Evolutionary conservation across 1,140 invertebrate genomes (phyloP).

Genomic region (Drosophila gunungcola): DNA sequence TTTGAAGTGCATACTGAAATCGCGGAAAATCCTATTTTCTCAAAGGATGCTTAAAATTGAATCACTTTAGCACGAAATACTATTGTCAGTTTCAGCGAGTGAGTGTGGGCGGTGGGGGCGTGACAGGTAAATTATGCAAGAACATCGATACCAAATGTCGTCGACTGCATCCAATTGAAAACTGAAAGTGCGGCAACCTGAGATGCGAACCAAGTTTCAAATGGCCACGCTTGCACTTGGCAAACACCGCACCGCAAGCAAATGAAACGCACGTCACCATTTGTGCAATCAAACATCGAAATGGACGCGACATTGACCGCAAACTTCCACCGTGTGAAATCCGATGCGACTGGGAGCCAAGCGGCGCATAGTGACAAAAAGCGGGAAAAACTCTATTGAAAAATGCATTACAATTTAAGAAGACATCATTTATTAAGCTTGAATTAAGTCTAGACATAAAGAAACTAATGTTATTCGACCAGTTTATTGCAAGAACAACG

Average conservation of each 20-base stretch:
- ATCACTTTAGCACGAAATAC: not conserved
- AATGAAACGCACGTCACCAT: constrained; percentile 42
- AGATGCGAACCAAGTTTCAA: constrained; percentile 49
- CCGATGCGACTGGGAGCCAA: constrained; percentile 32
- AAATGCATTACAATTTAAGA: not conserved
- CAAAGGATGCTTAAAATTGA: constrained; percentile 10
- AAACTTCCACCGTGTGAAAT: constrained; percentile 41
- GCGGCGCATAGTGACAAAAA: not conserved
- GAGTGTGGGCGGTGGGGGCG: not conserved
- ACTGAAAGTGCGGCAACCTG: constrained; percentile 63
- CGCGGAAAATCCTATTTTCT: not conserved
- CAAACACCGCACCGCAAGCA: constrained; percentile 49
- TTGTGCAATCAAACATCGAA: constrained; percentile 57
- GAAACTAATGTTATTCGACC: no score
- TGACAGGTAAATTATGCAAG: constrained; percentile 56
- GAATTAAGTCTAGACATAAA: no score
- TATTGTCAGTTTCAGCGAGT: not conserved
- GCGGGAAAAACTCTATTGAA: not conserved
- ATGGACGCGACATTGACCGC: constrained; percentile 56
- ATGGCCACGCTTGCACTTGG: constrained; percentile 51
- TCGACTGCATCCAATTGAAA: constrained; percentile 50
- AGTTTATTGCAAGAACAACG: no score
- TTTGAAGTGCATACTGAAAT: not conserved
- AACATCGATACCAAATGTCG: constrained; percentile 38
- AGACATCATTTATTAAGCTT: no score